Evolutionary conservation across 2,113 vertebrate species (phyloP).

Genomic region (Felis catus): DNA sequence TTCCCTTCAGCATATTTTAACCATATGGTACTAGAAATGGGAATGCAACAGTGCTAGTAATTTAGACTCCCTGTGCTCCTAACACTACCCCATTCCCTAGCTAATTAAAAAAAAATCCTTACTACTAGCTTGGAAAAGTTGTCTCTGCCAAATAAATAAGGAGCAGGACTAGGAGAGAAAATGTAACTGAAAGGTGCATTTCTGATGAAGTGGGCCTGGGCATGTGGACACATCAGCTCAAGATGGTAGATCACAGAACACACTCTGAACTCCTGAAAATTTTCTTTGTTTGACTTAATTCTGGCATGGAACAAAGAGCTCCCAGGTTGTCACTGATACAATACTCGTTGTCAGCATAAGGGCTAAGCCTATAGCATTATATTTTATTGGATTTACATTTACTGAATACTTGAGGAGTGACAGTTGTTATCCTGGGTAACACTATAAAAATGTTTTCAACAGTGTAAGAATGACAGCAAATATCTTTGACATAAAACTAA

Average conservation of each 20-base stretch:
- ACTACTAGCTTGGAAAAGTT: slow-evolving; percentile 49
- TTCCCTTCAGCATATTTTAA: slow-evolving; percentile 68
- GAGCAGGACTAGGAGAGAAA: background rate
- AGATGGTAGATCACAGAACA: background rate
- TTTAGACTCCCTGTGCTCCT: slow-evolving; percentile 51
- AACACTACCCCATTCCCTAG: slow-evolving; percentile 26
- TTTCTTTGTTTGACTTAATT: background rate
- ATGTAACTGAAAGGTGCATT: background rate
- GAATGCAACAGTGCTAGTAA: slow-evolving; percentile 47
- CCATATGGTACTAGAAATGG: slow-evolving; percentile 69
- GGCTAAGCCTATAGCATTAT: background rate
- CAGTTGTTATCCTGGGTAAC: background rate
- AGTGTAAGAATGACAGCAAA: background rate
- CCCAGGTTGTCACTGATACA: background rate
- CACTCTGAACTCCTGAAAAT: background rate
- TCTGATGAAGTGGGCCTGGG: background rate
- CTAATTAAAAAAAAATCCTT: slow-evolving; percentile 45
- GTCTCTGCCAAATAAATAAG: slow-evolving; percentile 21
- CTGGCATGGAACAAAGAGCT: background rate
- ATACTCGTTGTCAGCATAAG: background rate
- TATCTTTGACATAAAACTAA: background rate
- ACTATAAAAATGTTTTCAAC: background rate
- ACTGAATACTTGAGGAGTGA: background rate
- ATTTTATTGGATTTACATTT: slow-evolving; percentile 32
- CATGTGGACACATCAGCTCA: background rate